Base-by-base conservation (phyloP, 2,888 invertebrate species). In the Sepiola atlantica region DNA sequence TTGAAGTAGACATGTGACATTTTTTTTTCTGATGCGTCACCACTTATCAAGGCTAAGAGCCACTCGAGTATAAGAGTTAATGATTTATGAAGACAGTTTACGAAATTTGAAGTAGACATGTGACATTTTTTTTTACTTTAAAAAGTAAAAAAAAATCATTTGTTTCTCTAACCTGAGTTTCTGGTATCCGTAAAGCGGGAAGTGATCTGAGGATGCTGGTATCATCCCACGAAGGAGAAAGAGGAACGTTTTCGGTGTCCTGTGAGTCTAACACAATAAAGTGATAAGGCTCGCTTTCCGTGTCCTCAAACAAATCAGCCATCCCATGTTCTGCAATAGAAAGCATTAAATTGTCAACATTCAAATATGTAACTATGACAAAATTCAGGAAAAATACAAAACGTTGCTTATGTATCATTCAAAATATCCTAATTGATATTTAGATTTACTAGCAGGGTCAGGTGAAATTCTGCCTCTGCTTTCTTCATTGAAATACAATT, bases 241-340 rank as follows among this genome's bases (percentile, higher is more conserved):
- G 16, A 32, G 92, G 45, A n/a, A 55, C 54, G 32, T 45, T n/a
- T 45, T 55, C 45, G 20, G 92, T n/a, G 20, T 92, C 55, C 20
- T 92, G 92, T n/a, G 92, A 92, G 55, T 92, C 92, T 92, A 92
- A 28, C 54, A 92, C 45, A 20, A 92, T 55, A 32, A 92, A 92
- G 54, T n/a, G 92, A 20, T 55, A 18, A 8, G 92, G 92, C 32
- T 92, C 54, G 20, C 54, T 55, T n/a, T 92, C 55, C n/a, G 45
- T n/a, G 32, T 92, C 92, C 32, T 92, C 92, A 45, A 55, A 92
- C 55, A 92, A 45, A 55, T 55, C 92, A 35, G 45, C 92, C 92
- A 92, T 92, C 32, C 92, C 92, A 92, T 92, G 28, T 45, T 92
- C 92, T 92, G 32, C 8, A 32, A 77, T n/a, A 12, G 18, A 16